Conservation (phyloP, 2,113 vertebrate genomes). For the Ceyx cyanopectus region DNA sequence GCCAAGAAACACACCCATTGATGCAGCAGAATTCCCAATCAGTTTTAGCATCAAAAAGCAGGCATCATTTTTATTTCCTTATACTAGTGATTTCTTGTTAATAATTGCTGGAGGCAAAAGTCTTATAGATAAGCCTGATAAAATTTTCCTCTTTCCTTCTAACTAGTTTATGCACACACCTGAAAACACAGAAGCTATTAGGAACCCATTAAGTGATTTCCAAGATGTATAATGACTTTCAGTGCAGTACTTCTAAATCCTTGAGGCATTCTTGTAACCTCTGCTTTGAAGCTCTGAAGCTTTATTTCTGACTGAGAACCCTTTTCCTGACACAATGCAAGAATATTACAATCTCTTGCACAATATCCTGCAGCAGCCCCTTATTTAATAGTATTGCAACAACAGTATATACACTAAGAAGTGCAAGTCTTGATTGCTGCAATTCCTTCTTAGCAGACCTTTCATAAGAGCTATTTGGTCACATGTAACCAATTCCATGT, state of each 20-base stretch:
- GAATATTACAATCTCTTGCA: constrained; percentile 24
- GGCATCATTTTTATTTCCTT: not conserved
- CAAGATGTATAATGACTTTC: not conserved
- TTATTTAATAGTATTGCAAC: constrained; percentile 24
- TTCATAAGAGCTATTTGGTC: constrained; percentile 19
- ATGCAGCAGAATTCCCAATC: constrained; percentile 9
- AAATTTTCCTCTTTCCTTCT: not conserved
- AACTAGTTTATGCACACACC: not conserved
- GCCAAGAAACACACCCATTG: not conserved
- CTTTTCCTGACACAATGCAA: not conserved
- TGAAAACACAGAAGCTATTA: constrained; percentile 2
- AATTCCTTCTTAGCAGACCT: constrained; percentile 4
- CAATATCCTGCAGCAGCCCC: constrained; percentile 39
- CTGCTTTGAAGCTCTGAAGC: not conserved
- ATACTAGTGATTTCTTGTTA: not conserved
- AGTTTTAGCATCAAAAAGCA: not conserved
- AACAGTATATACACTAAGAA: not conserved
- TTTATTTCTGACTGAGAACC: not conserved
- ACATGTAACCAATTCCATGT: not conserved
- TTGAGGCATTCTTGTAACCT: not conserved
- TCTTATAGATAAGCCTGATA: not conserved
- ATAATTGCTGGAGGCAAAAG: not conserved
- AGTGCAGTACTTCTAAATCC: not conserved
- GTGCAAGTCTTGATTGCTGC: constrained; percentile 13
- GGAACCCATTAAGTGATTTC: not conserved